phyloP scores from a whole-genome alignment of 92 coral and sea anemone genomes.

The Epizoanthus scotinus region DNA sequence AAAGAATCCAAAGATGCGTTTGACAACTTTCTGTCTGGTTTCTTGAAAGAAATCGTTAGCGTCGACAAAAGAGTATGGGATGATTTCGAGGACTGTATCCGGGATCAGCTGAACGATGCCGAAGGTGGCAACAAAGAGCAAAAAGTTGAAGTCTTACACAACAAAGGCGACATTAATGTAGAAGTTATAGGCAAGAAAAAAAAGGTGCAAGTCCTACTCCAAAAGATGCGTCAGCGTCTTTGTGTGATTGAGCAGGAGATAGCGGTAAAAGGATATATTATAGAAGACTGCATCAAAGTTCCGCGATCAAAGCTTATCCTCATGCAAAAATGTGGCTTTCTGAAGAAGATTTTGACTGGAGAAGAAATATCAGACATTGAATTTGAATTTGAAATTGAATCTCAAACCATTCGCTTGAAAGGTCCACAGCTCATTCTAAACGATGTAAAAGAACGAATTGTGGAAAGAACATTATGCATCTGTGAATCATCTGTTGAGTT shows the following conservation, averaged over 20 bases:
- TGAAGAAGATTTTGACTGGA: background rate
- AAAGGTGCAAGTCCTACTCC: slow-evolving; percentile 15
- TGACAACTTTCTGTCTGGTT: background rate
- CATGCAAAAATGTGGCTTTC: background rate
- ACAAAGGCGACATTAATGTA: background rate
- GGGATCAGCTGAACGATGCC: background rate
- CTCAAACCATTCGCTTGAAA: background rate
- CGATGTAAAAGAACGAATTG: background rate
- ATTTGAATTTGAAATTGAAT: background rate
- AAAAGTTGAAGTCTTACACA: background rate
- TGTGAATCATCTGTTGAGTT: slow-evolving; percentile 40
- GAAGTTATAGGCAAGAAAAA: slow-evolving; percentile 36
- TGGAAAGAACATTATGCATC: background rate
- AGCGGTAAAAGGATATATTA: background rate
- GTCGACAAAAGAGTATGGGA: background rate
- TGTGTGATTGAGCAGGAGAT: slow-evolving; percentile 34
- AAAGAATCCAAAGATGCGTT: background rate
- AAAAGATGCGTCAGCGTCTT: slow-evolving; percentile 19
- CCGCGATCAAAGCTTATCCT: background rate
- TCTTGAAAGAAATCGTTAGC: background rate
- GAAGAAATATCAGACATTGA: background rate
- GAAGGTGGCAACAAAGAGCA: background rate
- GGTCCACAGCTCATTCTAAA: background rate
- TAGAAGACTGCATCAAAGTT: background rate
- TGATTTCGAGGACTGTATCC: background rate